phyloP scores from a whole-genome alignment of 23 tunicate genomes.

The Aplidium turbinatum region DNA sequence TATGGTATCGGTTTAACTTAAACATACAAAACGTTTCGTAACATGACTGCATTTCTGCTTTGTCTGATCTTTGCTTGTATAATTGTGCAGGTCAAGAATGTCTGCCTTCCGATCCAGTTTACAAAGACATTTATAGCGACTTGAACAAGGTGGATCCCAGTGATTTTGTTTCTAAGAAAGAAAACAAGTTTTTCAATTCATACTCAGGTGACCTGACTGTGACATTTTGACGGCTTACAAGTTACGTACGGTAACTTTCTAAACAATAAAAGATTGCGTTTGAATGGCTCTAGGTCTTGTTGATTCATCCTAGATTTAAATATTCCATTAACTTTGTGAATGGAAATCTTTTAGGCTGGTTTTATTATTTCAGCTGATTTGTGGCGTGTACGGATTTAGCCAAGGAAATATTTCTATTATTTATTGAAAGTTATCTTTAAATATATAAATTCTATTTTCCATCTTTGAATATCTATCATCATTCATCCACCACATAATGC shows the following conservation, averaged over 20 bases:
- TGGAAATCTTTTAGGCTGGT: too few relatives aligned
- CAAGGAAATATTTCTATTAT: too few relatives aligned
- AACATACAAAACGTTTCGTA: too few relatives aligned
- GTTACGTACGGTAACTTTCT: not conserved
- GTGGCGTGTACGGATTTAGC: too few relatives aligned
- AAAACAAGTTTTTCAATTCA: constrained; percentile 60
- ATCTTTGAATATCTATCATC: too few relatives aligned
- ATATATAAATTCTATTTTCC: too few relatives aligned
- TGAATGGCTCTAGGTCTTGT: not conserved
- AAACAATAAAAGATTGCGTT: not conserved
- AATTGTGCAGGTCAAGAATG: constrained; percentile 57
- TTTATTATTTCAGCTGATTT: too few relatives aligned
- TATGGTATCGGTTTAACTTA: too few relatives aligned
- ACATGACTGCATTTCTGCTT: too few relatives aligned
- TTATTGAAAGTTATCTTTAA: too few relatives aligned
- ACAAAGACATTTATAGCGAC: constrained; percentile 40
- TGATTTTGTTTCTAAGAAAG: constrained; percentile 40
- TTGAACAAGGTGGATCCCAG: constrained; percentile 65
- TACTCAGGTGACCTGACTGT: constrained; percentile 51
- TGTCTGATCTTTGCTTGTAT: not conserved
- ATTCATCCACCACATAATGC: too few relatives aligned
- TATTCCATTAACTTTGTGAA: too few relatives aligned
- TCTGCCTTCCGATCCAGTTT: constrained; percentile 33
- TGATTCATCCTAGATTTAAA: not conserved
- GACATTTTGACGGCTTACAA: not conserved